Base-by-base conservation (phyloP, 2,113 vertebrate genomes). In the Archocentrus centrarchus region DNA sequence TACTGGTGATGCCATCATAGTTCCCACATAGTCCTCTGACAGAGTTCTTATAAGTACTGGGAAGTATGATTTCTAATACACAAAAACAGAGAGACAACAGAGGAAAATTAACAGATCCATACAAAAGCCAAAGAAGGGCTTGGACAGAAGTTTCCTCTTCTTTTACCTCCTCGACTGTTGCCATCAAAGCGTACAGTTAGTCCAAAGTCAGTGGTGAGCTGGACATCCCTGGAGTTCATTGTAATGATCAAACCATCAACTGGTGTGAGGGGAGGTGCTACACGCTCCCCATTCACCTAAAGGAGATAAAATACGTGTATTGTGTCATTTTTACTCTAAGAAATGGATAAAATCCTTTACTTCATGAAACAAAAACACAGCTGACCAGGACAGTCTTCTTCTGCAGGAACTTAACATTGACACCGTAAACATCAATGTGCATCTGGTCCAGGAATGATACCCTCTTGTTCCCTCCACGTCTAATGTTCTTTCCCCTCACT, bases 21-120 rank as follows among this genome's bases (percentile, higher is more conserved):
- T 97, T 97, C 20, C 97, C 96, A 6, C 97, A 97, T 62, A 97
- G 90, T 10, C 97, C 96, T 2, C 77, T 83, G 55, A 97, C 95
- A 0, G 80, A 80, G 3, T 83, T 76, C 62, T 47, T 90, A 77
- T 97, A 97, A 1, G 90, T 95, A 80, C 90, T 94, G 7, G 97
- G 97, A 59, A 97, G 86, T 20, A 91, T 81, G 82, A 97, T 94
- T 91, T 96, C 97, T 97, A 91, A 6, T 0, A 60, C 59, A 70
- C 47, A 73, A 7, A 73, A 7, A 76, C 5, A 80, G 2, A 60
- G 27, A 68, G 50, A 89, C 55, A 76, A 15, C 62, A 60, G 60
- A 81, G 61, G 79, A 11, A n/a, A 58, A 77, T 91, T 27, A 76
- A 9, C 5, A 39, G 1, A 15, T 60, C 53, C 47, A 44, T 73